These are phyloP conservation scores for Hippocampus abdominalis DNA, from an alignment of 2,113 vertebrate genomes.

Conservation along the genomic window DNA sequence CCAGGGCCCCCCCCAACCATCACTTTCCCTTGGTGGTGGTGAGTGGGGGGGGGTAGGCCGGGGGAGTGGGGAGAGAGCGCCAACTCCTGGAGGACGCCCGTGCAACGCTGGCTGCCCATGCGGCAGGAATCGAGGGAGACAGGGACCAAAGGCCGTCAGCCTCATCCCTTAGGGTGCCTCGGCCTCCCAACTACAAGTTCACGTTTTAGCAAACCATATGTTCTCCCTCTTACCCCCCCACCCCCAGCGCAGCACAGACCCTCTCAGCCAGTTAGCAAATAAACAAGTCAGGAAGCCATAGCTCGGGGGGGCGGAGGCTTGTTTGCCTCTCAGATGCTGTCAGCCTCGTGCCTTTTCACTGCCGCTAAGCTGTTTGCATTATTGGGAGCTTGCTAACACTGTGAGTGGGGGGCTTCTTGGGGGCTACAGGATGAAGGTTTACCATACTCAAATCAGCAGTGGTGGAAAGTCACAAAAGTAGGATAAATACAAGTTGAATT, in stretches of 20 bases:
- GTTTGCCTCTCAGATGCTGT: conserved; percentile 57
- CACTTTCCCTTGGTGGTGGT: conserved; percentile 21
- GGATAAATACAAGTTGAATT: too few species aligned
- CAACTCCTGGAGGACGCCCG: conserved; percentile 57
- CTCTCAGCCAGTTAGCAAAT: conserved; percentile 66
- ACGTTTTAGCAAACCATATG: conserved; percentile 80
- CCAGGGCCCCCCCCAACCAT: conserved; percentile 6
- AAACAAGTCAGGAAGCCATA: conserved; percentile 77
- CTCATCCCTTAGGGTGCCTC: conserved; percentile 65
- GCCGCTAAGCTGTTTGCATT: conserved; percentile 16
- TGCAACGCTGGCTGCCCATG: conserved; percentile 66
- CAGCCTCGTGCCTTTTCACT: conserved; percentile 34
- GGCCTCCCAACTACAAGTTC: conserved; percentile 77
- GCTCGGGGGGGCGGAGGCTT: conserved; percentile 71
- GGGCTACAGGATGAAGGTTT: too few species aligned
- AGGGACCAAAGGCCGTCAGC: conserved; percentile 70
- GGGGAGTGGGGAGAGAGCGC: conserved; percentile 27
- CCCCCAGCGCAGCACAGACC: conserved; percentile 21
- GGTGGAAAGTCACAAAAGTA: neutral
- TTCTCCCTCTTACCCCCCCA: conserved; percentile 54
- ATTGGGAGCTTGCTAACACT: conserved; percentile 8
- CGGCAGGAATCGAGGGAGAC: conserved; percentile 76
- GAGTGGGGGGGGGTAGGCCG: conserved; percentile 3
- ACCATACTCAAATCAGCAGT: neutral
- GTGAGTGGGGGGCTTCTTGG: too few species aligned